Evolutionary conservation across 2,797 vertebrate genomes (phyloP).

Genomic region (Cynodonichthys magdalenae): DNA sequence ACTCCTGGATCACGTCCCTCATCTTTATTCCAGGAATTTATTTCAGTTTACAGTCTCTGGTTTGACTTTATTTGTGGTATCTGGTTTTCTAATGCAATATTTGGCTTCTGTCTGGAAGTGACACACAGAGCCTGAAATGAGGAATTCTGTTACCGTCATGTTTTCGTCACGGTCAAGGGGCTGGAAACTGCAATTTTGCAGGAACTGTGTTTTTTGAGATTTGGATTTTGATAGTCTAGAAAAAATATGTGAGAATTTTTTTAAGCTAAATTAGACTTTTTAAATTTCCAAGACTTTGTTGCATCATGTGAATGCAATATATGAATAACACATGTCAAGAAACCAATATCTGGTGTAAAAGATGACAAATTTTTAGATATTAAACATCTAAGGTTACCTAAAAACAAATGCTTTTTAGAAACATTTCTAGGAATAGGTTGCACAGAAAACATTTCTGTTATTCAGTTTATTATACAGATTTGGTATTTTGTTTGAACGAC

Average conservation of each 20-base stretch:
- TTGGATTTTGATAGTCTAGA: background rate
- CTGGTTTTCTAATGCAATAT: constrained; percentile 53
- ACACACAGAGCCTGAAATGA: constrained; percentile 48
- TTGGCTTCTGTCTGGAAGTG: constrained; percentile 54
- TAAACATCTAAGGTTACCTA: no score
- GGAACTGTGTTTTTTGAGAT: constrained; percentile 6
- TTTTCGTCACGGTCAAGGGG: constrained; percentile 54
- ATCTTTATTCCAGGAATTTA: constrained; percentile 73
- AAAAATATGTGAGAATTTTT: background rate
- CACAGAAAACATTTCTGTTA: no score
- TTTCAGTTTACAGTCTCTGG: constrained; percentile 58
- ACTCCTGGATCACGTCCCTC: constrained; percentile 64
- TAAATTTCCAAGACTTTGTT: background rate
- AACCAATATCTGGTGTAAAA: background rate
- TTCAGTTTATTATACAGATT: no score
- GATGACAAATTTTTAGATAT: no score
- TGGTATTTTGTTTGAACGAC: no score
- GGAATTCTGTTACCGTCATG: constrained; percentile 49
- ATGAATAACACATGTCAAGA: background rate
- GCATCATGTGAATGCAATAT: background rate
- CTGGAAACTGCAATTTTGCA: constrained; percentile 50
- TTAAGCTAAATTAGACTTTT: background rate
- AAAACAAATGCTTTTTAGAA: no score
- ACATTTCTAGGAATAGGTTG: no score
- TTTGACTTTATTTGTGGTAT: constrained; percentile 68